Evolutionary conservation across 2,113 vertebrate species (phyloP), one percentile per base, ranked within the genome.

Genomic region (Recurvirostra avosetta): DNA sequence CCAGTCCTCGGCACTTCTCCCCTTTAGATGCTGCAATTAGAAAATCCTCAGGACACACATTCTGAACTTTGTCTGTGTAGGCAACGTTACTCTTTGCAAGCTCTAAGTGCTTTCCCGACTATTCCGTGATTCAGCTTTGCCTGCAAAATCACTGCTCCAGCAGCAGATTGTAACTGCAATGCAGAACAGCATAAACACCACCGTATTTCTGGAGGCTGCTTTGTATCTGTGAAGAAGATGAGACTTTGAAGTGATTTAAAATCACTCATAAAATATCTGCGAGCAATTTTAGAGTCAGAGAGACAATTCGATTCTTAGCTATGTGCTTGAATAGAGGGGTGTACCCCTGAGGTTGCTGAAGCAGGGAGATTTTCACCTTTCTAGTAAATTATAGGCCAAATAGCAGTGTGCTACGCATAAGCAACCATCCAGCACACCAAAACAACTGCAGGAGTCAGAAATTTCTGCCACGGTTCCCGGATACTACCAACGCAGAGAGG

Each of bases 241-340:
- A 80, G 70, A 71, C 43, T 92, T 92, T 21, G n/a, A 83, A 95
- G 90, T 3, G 23, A 94, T 79, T 96, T 55, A 80, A 97, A 97
- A 98, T 78, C 92, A 92, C 92, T 58, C 81, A 58, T 63, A 80
- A 95, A 97, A 94, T 40, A 84, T 32, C 93, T 77, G 80, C 12
- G n/a, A 95, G 94, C 93, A 90, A 61, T 72, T 96, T 79, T n/a
- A 65, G 61, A 92, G 88, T 88, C 80, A 20, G 82, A 86, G 78
- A 55, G 95, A 96, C 95, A 96, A 90, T 84, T 88, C 14, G 25
- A 88, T 93, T 78, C 63, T 94, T 73, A 45, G 78, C 81, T 80
- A 59, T 38, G 72, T 90, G 97, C 90, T 91, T 47, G 67, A 91
- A 7, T 2, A 95, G 94, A 86, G 94, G 86, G 89, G 95, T 94